phyloP scores from a whole-genome alignment of 2,113 vertebrate genomes.

The Reinhardtius hippoglossoides region DNA sequence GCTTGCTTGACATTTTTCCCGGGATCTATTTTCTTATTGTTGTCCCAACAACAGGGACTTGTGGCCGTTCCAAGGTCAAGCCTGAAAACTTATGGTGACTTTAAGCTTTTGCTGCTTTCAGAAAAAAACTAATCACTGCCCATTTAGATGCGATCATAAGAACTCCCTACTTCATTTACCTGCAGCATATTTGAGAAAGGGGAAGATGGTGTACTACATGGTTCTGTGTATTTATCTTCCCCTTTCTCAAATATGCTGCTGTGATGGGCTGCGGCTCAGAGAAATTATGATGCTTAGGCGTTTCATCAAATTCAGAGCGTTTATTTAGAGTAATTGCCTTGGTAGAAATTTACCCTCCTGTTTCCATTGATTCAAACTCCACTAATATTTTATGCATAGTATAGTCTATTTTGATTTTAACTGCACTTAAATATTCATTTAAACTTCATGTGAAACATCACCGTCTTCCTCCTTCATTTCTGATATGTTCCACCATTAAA shows the following conservation, averaged over 20 bases:
- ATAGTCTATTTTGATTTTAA: neutral
- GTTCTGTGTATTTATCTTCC: neutral
- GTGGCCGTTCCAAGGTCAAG: conserved; percentile 38
- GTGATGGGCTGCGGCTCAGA: conserved; percentile 5
- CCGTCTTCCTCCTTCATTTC: neutral
- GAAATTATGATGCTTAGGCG: conserved; percentile 1
- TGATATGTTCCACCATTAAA: neutral
- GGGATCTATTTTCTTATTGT: conserved; percentile 44
- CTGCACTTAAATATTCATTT: neutral
- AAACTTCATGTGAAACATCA: neutral
- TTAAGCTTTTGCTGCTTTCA: conserved; percentile 12
- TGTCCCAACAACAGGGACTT: conserved; percentile 41
- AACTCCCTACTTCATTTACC: neutral
- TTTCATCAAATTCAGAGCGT: conserved; percentile 22
- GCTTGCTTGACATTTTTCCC: neutral
- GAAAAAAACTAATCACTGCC: neutral
- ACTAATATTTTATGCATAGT: conserved; percentile 19
- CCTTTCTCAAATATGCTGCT: neutral
- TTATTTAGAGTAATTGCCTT: conserved; percentile 15
- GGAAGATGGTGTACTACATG: no score
- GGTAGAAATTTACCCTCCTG: neutral
- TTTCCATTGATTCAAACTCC: neutral
- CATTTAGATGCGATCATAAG: neutral
- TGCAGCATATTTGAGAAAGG: no score
- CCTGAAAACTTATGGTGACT: conserved; percentile 19